Conservation (phyloP, 2,113 vertebrate genomes). For the Gobio gobio region DNA sequence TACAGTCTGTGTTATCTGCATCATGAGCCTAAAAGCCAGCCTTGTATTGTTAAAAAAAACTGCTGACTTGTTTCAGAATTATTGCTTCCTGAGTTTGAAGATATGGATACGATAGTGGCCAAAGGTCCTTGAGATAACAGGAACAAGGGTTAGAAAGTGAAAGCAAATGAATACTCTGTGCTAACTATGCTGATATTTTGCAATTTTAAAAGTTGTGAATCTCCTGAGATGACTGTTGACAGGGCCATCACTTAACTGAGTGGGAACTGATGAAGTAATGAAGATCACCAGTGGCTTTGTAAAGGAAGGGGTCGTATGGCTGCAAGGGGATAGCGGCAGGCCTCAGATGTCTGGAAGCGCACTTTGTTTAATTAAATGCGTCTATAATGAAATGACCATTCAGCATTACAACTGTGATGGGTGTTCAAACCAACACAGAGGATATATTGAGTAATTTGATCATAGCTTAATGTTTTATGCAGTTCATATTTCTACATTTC, state of each 20-base stretch:
- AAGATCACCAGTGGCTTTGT: constrained; percentile 27
- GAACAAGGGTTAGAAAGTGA: constrained; percentile 24
- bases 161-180: constrained; percentile 36
- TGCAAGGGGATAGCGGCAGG: constrained; percentile 25
- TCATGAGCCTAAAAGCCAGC: neutral
- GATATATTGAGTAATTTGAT: constrained; percentile 27
- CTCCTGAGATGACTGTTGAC: neutral
- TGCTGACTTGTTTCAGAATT: neutral
- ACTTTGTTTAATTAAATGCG: constrained; percentile 56
- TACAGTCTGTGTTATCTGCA: constrained; percentile 30
- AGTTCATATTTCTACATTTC: constrained; percentile 26
- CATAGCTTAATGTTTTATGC: neutral
- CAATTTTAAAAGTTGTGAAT: neutral
- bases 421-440: constrained; percentile 18
- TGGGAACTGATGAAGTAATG: constrained; percentile 27
- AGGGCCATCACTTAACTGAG: neutral
- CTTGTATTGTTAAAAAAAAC: constrained; percentile 30
- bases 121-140: constrained; percentile 11
- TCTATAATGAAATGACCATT: constrained; percentile 50
- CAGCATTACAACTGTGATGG: constrained; percentile 18
- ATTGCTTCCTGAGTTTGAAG: constrained; percentile 13
- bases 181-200: neutral
- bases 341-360: constrained; percentile 40
- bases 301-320: constrained; percentile 25
- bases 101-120: neutral